phyloP scores from a whole-genome alignment of 2,113 vertebrate genomes.

The Nibea albiflora region DNA sequence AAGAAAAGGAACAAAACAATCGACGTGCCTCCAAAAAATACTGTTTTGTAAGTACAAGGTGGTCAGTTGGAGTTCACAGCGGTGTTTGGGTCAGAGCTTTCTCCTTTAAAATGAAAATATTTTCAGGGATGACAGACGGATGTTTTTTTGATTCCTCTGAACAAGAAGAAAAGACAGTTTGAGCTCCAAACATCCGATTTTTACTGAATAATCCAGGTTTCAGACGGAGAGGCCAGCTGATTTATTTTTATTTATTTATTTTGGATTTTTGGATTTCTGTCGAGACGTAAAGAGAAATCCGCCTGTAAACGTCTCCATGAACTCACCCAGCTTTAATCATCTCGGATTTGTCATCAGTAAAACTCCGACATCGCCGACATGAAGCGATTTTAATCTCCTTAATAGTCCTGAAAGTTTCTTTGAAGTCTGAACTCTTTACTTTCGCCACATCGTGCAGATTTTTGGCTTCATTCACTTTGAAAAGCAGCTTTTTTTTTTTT shows the following conservation, averaged over 20 bases:
- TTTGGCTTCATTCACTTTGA: slow-evolving; percentile 6
- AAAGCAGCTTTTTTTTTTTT: slow-evolving; percentile 22
- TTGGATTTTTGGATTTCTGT: too few relatives aligned
- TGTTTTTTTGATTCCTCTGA: neutral
- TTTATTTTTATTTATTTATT: too few relatives aligned
- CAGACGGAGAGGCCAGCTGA: too few relatives aligned
- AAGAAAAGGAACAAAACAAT: neutral
- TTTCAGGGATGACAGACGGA: too few relatives aligned
- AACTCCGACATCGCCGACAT: neutral
- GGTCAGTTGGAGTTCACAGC: neutral
- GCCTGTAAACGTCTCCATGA: too few relatives aligned
- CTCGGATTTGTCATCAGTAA: neutral
- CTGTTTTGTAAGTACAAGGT: too few relatives aligned
- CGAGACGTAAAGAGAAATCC: too few relatives aligned
- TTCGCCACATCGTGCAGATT: neutral
- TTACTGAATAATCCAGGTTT: too few relatives aligned
- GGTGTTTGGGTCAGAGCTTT: neutral
- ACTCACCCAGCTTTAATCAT: too few relatives aligned
- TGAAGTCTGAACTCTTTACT: neutral
- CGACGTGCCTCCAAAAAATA: too few relatives aligned
- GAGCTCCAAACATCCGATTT: neutral
- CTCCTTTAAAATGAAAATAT: neutral
- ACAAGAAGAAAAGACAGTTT: neutral
- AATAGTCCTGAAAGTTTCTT: neutral
- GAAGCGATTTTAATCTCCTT: neutral